Base-by-base conservation (phyloP, 2,888 invertebrate species). In the Oxystoma pomonae region DNA sequence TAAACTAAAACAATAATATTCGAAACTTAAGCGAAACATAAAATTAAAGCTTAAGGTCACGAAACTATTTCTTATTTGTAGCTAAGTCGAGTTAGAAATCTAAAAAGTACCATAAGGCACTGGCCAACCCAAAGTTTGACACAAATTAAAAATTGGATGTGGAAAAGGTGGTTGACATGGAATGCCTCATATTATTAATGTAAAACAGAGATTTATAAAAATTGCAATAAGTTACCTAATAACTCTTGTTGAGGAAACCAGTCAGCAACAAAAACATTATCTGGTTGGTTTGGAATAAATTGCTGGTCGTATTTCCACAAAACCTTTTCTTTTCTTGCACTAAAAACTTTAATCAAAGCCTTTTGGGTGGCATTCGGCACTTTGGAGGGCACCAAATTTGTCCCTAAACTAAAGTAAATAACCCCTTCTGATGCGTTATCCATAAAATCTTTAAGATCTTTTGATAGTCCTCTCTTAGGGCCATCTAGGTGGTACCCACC, bases 221-320 rank as follows among this genome's bases (percentile, higher is more conserved):
- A n/a, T n/a, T n/a, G n/a, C n/a, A n/a, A n/a, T n/a, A n/a, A n/a
- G n/a, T 50, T 67, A 73, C 73, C 75, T 53, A 75, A 67, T 59
- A 74, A 63, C 59, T 74, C 73, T 51, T 71, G 69, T 65, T 75
- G 75, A 19, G 75, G 74, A 55, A 73, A 67, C 75, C 75, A 75
- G 55, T 68, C 70, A 1, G 65, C 65, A 2, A 78, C 68, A 67
- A 76, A 75, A 0, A 85, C 74, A 67, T 82, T 82, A 17, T 71
- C 67, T 1, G 79, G 78, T 17, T 64, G 21, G 16, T 69, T 66
- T 1, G 69, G 69, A 21, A 72, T 53, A 2, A 61, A 61, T 19
- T 84, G 81, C 0, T 83, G 83, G 68, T 89, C 88, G 85, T 86
- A 89, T 78, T 89, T 89, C 88, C 87, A 88, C 19, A 90, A 72